These are phyloP conservation scores for Amphimallon solstitiale DNA, from an alignment of 2,888 invertebrate species.

Conservation along the genomic window DNA sequence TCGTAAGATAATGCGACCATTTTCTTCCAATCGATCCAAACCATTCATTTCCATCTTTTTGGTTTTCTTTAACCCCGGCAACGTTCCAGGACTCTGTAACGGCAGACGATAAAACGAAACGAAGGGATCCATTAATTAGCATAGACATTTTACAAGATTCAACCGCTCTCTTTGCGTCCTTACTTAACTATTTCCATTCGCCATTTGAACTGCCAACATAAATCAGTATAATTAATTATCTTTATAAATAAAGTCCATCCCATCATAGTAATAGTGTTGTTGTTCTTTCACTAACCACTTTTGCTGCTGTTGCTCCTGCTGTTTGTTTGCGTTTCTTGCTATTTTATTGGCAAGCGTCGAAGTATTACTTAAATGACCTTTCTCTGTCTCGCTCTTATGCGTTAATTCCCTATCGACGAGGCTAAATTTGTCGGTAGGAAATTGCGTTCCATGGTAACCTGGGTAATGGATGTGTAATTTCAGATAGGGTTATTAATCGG, in stretches of 20 bases:
- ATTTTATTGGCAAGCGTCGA: not conserved
- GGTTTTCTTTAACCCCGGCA: too few relatives aligned
- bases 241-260: constrained; percentile 28
- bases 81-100: not conserved
- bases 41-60: too few relatives aligned
- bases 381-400: constrained; percentile 4
- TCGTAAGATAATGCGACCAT: too few relatives aligned
- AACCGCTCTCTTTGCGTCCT: not conserved
- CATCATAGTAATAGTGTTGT: constrained; percentile 20
- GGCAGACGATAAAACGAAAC: not conserved
- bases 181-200: constrained; percentile 1
- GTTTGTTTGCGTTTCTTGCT: constrained; percentile 7
- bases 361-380: constrained; percentile 11
- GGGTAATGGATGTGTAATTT: constrained; percentile 29
- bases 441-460: constrained; percentile 14
- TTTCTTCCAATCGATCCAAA: too few relatives aligned
- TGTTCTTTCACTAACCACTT: not conserved
- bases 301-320: not conserved
- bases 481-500: constrained; percentile 17
- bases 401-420: constrained; percentile 17
- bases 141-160: constrained; percentile 15
- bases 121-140: constrained; percentile 4
- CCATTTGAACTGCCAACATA: constrained; percentile 14
- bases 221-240: constrained; percentile 25
- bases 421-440: constrained; percentile 7